Evolutionary conservation across 2,888 invertebrate species (phyloP).

Genomic region (Hydropsyche betteni): DNA sequence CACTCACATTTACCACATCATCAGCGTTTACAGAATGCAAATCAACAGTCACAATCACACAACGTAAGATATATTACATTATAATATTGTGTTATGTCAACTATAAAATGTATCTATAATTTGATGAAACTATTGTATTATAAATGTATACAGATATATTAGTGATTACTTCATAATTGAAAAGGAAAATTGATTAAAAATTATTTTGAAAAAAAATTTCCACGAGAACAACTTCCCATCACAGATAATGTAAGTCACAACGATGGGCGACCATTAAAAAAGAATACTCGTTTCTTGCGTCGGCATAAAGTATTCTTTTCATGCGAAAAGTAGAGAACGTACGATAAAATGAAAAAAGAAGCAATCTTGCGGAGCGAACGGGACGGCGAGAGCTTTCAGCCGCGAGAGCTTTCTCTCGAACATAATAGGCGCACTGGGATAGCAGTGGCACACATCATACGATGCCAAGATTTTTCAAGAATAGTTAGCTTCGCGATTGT

Average conservation of each 20-base stretch:
- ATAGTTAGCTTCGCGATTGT: constrained; percentile 38
- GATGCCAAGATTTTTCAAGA: constrained; percentile 45
- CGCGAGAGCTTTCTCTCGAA: not conserved
- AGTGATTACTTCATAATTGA: no score
- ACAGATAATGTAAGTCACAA: no score
- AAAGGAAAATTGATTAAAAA: no score
- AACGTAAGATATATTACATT: constrained; percentile 36
- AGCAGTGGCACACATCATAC: constrained; percentile 10
- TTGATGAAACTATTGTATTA: no score
- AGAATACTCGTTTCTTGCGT: no score
- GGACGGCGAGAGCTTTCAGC: not conserved
- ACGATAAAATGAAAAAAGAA: not conserved
- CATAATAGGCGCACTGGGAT: constrained; percentile 4
- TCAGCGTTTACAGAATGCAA: constrained; percentile 54
- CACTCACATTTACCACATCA: constrained; percentile 52
- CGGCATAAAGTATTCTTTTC: no score
- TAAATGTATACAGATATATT: no score
- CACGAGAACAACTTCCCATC: no score
- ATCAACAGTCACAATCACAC: constrained; percentile 55
- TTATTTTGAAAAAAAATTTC: no score
- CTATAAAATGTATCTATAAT: no score
- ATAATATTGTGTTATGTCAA: not conserved
- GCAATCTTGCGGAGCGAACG: not conserved
- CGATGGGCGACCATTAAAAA: no score
- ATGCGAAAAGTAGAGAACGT: no score